Conservation (phyloP, 2,113 vertebrate genomes). For the Paradoxurus hermaphroditus region DNA sequence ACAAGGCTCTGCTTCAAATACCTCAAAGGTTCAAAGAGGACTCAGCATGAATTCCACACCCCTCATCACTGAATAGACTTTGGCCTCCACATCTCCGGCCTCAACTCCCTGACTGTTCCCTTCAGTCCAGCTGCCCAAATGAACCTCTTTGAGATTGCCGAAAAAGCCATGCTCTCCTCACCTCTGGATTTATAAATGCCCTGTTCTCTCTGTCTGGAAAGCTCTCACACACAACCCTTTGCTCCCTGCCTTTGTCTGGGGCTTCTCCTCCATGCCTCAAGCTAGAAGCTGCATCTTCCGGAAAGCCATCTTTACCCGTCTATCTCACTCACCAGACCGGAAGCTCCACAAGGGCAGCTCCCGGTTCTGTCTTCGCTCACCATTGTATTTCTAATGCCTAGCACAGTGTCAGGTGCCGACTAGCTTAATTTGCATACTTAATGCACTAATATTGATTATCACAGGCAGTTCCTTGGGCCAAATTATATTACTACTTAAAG, state of each 20-base stretch:
- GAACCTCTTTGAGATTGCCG: background rate
- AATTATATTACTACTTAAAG: background rate
- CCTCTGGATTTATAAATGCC: background rate
- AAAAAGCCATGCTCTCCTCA: background rate
- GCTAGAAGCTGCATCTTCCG: background rate
- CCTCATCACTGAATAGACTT: background rate
- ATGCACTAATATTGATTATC: background rate
- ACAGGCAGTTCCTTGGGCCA: background rate
- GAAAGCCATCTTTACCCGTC: background rate
- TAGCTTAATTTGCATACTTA: background rate
- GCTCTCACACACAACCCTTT: background rate
- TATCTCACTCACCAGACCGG: background rate
- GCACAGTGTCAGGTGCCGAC: background rate
- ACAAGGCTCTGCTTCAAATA: background rate
- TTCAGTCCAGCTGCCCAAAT: background rate
- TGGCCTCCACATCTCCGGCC: background rate
- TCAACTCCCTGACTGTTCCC: background rate
- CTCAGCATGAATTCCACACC: background rate
- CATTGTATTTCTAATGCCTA: background rate
- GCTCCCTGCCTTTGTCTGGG: background rate
- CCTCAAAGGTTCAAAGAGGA: too few relatives aligned
- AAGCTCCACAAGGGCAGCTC: too few relatives aligned
- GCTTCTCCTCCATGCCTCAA: background rate
- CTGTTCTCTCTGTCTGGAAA: background rate
- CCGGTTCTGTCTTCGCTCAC: background rate